Evolutionary conservation across 1,140 invertebrate species (phyloP), one percentile per base, ranked within the genome.

Genomic region (Parapsyche elsis): DNA sequence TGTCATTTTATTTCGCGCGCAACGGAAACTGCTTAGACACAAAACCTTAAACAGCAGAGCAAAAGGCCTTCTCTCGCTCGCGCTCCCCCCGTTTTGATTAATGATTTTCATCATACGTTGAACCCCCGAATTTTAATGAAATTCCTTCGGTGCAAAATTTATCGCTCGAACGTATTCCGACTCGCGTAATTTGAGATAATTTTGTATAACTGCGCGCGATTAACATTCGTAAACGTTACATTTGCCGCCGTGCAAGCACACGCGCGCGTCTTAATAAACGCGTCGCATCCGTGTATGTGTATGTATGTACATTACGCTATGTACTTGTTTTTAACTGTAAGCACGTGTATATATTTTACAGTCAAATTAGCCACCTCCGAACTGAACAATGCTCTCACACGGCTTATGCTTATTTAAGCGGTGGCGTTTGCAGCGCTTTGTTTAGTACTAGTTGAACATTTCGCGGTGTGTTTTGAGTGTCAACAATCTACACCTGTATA

Each of bases 131-230:
- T 67, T 67, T 67, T 67, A 67, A 67, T 67, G 64, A 67, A 67
- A 67, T 67, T 67, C 64, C 64, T 67, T 67, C 21, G 64, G 64
- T 24, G 64, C 19, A 23, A 67, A 67, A 67, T 67, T 67, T 67
- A 67, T 67, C 64, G 64, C 64, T 23, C 9, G 23, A 67, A 12
- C 21, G 21, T 19, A 67, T 19, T 14, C 64, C 21, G 21, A 26
- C 21, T 19, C 21, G 64, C 59, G 64, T 67, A 67, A 67, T 67
- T 67, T 24, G 64, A 67, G 64, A 67, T 67, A 67, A 67, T 67
- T 67, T 67, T 67, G 64, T 67, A 67, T 67, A 67, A 67, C 64
- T 67, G 64, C 23, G 64, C 23, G 64, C 64, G 64, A 67, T 67
- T 67, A 67, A 26, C 64, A 67, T 67, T 67, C 64, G 64, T 67